These are phyloP conservation scores for Naja naja DNA, from an alignment of 2,113 vertebrate genomes.

Conservation along the genomic window DNA sequence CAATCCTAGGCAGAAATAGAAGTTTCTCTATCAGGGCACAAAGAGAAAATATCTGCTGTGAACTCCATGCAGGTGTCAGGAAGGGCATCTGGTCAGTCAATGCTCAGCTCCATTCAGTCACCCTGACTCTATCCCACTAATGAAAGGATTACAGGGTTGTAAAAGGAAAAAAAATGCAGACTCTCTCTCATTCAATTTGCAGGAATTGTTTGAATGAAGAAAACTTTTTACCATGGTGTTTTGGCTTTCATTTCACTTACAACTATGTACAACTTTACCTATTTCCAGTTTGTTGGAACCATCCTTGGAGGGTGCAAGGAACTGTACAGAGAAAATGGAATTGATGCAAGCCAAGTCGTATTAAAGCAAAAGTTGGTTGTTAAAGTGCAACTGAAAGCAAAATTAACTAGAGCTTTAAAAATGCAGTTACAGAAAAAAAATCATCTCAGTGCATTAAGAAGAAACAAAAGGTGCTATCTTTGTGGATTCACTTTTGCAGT, in stretches of 20 bases:
- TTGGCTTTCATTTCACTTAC: neutral
- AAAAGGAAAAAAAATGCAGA: neutral
- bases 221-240: neutral
- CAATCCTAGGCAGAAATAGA: too few relatives aligned
- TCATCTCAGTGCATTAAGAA: neutral
- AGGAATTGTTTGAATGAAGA: neutral
- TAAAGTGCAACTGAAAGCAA: neutral
- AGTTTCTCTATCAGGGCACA: too few relatives aligned
- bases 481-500: neutral
- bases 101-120: too few relatives aligned
- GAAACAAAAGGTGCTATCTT: neutral
- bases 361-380: neutral
- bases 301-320: neutral
- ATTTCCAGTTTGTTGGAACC: neutral
- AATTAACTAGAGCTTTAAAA: neutral
- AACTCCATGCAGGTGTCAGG: too few relatives aligned
- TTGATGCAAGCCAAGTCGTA: neutral
- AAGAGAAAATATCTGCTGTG: too few relatives aligned
- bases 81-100: too few relatives aligned
- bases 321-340: neutral
- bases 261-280: neutral
- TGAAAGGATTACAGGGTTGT: too few relatives aligned
- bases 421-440: neutral
- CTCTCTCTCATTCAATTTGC: neutral
- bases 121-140: too few relatives aligned